phyloP scores from a whole-genome alignment of 2,113 vertebrate species.

The Panthera uncia region DNA sequence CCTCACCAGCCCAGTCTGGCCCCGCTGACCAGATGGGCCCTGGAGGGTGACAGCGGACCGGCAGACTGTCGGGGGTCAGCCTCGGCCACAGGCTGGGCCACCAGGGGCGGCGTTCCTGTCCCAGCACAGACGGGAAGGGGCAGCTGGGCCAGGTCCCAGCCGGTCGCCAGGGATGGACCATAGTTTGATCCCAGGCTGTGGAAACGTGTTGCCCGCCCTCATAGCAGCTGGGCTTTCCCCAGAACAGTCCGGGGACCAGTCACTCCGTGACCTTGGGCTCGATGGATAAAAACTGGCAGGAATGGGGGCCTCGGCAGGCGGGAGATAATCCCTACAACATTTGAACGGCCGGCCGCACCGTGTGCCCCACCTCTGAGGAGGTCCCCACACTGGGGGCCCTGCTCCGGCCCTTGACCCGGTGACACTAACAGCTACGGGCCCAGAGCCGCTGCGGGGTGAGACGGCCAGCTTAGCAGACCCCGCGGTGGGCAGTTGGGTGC shows the following conservation, averaged over 20 bases:
- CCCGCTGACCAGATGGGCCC: not conserved
- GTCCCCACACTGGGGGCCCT: not conserved
- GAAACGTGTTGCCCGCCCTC: no score
- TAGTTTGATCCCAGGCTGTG: no score
- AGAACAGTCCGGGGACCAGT: not conserved
- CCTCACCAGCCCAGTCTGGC: not conserved
- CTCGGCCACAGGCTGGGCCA: no score
- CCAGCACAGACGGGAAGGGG: no score
- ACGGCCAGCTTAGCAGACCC: not conserved
- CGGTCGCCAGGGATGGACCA: no score
- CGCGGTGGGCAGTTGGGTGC: not conserved
- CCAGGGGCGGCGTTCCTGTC: no score
- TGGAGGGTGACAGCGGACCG: not conserved
- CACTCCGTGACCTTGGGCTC: not conserved
- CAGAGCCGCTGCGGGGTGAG: no score
- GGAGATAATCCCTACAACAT: not conserved
- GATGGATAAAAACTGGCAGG: not conserved
- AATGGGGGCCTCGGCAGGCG: not conserved
- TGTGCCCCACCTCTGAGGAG: not conserved
- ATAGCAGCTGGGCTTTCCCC: no score
- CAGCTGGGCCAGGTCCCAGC: no score
- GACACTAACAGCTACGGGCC: not conserved
- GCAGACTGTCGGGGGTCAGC: not conserved
- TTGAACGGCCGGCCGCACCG: rapidly evolving
- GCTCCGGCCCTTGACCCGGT: not conserved